These are phyloP conservation scores for Sycobia sp. DNA, from an alignment of 1,140 invertebrate species.

Conservation along the genomic window DNA sequence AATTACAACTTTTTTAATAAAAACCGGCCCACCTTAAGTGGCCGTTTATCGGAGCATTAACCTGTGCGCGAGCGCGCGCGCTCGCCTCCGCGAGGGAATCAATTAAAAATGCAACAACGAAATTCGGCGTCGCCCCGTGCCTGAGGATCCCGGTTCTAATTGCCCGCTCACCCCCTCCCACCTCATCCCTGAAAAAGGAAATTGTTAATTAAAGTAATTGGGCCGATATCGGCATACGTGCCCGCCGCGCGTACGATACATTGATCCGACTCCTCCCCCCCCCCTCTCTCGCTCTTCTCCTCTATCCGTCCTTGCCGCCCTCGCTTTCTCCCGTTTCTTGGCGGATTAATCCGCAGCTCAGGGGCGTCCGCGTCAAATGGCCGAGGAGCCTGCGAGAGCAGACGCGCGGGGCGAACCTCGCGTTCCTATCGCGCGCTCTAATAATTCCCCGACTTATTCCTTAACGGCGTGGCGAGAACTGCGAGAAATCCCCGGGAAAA, in stretches of 20 bases:
- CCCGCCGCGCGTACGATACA: neutral
- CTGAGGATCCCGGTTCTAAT: conserved; percentile 10
- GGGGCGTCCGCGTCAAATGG: too few species aligned
- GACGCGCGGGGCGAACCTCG: too few species aligned
- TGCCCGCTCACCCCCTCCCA: conserved; percentile 7
- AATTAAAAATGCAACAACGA: conserved; percentile 27
- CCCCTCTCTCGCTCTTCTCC: neutral
- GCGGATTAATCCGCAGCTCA: neutral
- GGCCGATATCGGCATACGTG: conserved; percentile 37
- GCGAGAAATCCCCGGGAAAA: too few species aligned
- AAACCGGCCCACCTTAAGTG: conserved; percentile 30
- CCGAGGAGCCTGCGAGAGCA: too few species aligned
- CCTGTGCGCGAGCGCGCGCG: neutral
- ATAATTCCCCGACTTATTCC: too few species aligned
- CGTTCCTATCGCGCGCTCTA: too few species aligned
- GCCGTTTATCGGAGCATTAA: conserved; percentile 33
- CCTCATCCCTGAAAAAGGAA: conserved; percentile 30
- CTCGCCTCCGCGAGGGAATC: conserved; percentile 16
- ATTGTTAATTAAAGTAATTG: conserved; percentile 49
- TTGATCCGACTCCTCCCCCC: conserved; percentile 23
- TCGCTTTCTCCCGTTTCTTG: neutral
- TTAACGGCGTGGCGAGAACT: too few species aligned
- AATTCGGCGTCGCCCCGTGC: neutral
- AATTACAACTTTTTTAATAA: conserved; percentile 38
- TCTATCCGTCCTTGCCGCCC: neutral